Evolutionary conservation across 2,888 invertebrate genomes (phyloP).

Genomic region (Brenthis hecate): DNA sequence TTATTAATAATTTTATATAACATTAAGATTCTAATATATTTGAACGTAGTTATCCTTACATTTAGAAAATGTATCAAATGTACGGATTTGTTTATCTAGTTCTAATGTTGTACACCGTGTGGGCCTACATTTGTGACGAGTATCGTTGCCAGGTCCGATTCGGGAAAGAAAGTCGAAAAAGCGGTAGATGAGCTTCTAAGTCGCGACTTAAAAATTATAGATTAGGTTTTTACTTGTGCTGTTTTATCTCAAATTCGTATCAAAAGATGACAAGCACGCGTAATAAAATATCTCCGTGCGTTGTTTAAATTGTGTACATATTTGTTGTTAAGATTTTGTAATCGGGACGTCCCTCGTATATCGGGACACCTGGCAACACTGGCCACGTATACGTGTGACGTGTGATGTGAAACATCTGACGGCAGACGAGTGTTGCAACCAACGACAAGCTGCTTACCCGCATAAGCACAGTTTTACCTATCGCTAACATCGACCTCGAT

Average conservation of each 20-base stretch:
- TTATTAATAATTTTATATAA: slow-evolving; percentile 27
- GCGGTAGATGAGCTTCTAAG: slow-evolving; percentile 19
- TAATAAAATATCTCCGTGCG: slow-evolving; percentile 3
- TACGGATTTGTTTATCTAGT: slow-evolving; percentile 18
- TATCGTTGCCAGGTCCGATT: slow-evolving; percentile 9
- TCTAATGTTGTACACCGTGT: slow-evolving; percentile 24
- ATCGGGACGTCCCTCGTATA: slow-evolving; percentile 6
- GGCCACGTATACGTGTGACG: slow-evolving; percentile 16
- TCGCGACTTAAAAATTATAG: slow-evolving; percentile 19
- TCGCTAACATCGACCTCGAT: slow-evolving; percentile 56
- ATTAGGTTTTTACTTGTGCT: slow-evolving; percentile 13
- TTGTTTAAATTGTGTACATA: neutral
- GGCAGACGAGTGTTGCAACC: slow-evolving; percentile 39
- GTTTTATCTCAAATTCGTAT: slow-evolving; percentile 4
- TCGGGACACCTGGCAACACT: slow-evolving; percentile 17
- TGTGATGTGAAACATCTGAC: slow-evolving; percentile 26
- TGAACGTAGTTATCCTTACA: slow-evolving; percentile 35
- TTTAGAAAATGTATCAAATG: slow-evolving; percentile 37
- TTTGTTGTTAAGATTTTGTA: neutral
- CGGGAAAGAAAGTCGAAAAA: slow-evolving; percentile 10
- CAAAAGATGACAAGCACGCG: slow-evolving; percentile 1
- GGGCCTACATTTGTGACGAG: slow-evolving; percentile 26
- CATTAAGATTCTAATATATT: slow-evolving; percentile 35
- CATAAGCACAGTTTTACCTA: slow-evolving; percentile 48
- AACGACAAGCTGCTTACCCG: slow-evolving; percentile 55